Conservation (phyloP, 2,888 invertebrate species). For the Cataglyphis cursor region DNA sequence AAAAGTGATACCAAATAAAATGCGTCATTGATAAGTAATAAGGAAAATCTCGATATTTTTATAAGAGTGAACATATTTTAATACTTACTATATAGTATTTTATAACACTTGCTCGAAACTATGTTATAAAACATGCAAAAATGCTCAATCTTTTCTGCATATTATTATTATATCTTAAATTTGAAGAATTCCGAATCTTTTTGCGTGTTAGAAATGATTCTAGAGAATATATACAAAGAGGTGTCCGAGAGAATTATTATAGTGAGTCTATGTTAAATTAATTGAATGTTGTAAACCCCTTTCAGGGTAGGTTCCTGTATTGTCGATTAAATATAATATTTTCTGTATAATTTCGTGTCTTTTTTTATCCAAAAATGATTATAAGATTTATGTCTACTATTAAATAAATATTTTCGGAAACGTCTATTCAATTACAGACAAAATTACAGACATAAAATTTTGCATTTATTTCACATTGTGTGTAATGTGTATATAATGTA, state of each 20-base stretch:
- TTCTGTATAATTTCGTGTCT: constrained; percentile 36
- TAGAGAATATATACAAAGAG: constrained; percentile 37
- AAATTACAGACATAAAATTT: neutral
- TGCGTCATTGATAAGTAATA: constrained; percentile 73
- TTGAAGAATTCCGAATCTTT: constrained; percentile 34
- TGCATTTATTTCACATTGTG: neutral
- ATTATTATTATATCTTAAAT: constrained; percentile 54
- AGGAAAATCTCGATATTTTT: constrained; percentile 69
- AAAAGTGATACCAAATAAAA: constrained; percentile 81
- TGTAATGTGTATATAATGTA: constrained; percentile 45
- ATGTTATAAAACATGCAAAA: constrained; percentile 58
- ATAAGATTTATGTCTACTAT: neutral
- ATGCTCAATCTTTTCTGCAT: constrained; percentile 67
- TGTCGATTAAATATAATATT: constrained; percentile 72
- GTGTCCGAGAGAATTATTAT: constrained; percentile 48
- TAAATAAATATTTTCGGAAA: constrained; percentile 31
- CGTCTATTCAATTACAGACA: neutral
- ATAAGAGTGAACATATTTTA: constrained; percentile 61
- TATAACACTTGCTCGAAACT: constrained; percentile 53
- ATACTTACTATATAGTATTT: constrained; percentile 55
- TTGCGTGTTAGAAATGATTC: constrained; percentile 16
- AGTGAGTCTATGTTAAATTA: constrained; percentile 63
- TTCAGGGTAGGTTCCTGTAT: constrained; percentile 77
- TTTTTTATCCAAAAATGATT: neutral
- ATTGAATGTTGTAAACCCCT: constrained; percentile 76